Conservation (phyloP, 2,113 vertebrate species). For the Piaya cayana region DNA sequence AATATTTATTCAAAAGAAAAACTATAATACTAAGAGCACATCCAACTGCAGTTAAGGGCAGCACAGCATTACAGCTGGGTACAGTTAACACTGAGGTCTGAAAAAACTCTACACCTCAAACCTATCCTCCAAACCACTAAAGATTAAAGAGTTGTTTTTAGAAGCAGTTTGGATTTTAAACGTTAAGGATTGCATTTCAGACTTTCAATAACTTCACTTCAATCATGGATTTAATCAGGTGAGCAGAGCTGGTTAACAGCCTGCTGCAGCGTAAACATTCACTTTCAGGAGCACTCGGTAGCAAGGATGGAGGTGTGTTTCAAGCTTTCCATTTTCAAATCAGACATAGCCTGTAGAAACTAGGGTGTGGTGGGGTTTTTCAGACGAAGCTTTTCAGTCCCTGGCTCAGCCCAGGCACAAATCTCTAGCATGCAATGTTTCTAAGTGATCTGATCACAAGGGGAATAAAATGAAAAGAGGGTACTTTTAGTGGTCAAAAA, state of each 20-base stretch:
- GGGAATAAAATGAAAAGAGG: background rate
- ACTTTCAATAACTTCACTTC: conserved; percentile 13
- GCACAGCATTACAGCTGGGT: conserved; percentile 41
- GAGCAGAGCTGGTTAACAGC: conserved; percentile 22
- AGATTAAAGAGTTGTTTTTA: conserved; percentile 66
- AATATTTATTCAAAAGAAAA: conserved; percentile 69
- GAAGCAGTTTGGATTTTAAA: conserved; percentile 45
- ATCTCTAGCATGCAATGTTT: background rate
- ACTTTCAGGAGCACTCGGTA: background rate
- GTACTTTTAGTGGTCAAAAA: background rate
- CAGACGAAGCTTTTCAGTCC: conserved; percentile 1
- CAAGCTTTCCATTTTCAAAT: conserved; percentile 5
- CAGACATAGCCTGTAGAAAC: conserved; percentile 1
- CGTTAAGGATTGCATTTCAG: conserved; percentile 39
- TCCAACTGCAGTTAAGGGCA: conserved; percentile 51
- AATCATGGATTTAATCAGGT: conserved; percentile 32
- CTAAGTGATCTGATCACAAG: background rate
- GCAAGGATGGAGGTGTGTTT: background rate
- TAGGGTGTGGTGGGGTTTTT: background rate
- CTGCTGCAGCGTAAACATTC: background rate
- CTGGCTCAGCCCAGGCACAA: background rate
- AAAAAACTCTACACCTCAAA: conserved; percentile 39
- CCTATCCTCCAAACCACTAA: conserved; percentile 42
- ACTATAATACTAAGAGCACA: conserved; percentile 63
- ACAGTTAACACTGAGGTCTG: conserved; percentile 34